These are phyloP conservation scores for Istiophorus platypterus DNA, from an alignment of 2,113 vertebrate genomes.

Conservation along the genomic window DNA sequence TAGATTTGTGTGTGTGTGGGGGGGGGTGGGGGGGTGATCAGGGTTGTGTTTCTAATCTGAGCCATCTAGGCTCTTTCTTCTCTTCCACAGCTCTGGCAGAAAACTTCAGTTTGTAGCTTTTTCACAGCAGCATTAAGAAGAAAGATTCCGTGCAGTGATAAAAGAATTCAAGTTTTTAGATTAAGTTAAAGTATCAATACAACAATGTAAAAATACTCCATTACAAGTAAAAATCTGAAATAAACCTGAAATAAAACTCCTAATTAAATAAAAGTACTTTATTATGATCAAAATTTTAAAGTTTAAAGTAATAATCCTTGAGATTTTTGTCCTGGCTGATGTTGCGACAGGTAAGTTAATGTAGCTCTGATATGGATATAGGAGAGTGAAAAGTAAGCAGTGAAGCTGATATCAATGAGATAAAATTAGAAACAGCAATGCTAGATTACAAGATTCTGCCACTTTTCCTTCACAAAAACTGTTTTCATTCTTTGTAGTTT, in stretches of 20 bases:
- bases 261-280: neutral
- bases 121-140: neutral
- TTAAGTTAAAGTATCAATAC: neutral
- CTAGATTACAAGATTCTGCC: too few species aligned
- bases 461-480: too few species aligned
- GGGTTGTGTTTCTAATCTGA: constrained; percentile 7
- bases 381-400: too few species aligned
- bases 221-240: neutral
- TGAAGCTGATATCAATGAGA: too few species aligned
- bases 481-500: neutral
- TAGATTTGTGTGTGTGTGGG: neutral
- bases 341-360: too few species aligned
- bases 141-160: constrained; percentile 16
- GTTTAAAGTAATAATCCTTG: too few species aligned
- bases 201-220: neutral
- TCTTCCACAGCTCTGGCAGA: neutral
- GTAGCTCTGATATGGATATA: too few species aligned
- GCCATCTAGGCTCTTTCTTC: constrained; percentile 14
- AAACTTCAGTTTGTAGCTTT: constrained; percentile 35
- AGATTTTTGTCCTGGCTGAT: too few species aligned
- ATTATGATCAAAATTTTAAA: neutral
- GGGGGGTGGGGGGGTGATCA: constrained; percentile 16
- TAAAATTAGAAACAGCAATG: too few species aligned
- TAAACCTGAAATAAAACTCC: neutral
- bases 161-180: constrained; percentile 41